Conservation (phyloP, 2,888 invertebrate species). For the Colletes collaris region DNA sequence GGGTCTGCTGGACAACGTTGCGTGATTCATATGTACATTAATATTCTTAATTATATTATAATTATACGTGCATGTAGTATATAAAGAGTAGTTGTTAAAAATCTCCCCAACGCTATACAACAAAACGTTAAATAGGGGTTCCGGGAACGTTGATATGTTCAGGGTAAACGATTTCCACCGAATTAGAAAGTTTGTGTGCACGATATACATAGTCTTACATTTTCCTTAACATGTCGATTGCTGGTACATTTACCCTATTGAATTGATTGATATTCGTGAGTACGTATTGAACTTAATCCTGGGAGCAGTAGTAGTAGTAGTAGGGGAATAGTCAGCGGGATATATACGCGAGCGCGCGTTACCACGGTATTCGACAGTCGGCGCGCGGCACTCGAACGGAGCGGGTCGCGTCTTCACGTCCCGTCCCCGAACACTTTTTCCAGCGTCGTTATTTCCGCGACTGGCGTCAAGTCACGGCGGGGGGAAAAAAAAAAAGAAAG, state of each 20-base stretch:
- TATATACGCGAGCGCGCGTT: constrained; percentile 76
- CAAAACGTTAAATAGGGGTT: too few species aligned
- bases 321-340: constrained; percentile 67
- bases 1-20: too few species aligned
- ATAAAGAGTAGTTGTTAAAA: too few species aligned
- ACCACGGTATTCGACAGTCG: constrained; percentile 80
- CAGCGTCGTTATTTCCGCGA: not conserved
- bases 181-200: too few species aligned
- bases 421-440: constrained; percentile 22
- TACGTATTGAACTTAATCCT: constrained; percentile 4
- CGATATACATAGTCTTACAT: not conserved
- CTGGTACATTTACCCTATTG: constrained; percentile 1
- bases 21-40: too few species aligned
- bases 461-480: too few species aligned
- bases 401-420: constrained; percentile 58
- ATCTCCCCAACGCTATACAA: too few species aligned
- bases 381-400: constrained; percentile 80
- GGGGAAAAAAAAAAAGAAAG: not conserved
- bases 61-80: too few species aligned
- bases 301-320: constrained; percentile 25
- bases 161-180: too few species aligned
- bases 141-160: too few species aligned
- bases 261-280: constrained; percentile 15
- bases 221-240: constrained; percentile 1
- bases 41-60: too few species aligned